A percentile compares a stretch with the other conserved stretches of the same genome.
These are phyloP conservation scores for Orthosia gothica DNA, from an alignment of 2,888 invertebrate species.

Conservation along the genomic window DNA sequence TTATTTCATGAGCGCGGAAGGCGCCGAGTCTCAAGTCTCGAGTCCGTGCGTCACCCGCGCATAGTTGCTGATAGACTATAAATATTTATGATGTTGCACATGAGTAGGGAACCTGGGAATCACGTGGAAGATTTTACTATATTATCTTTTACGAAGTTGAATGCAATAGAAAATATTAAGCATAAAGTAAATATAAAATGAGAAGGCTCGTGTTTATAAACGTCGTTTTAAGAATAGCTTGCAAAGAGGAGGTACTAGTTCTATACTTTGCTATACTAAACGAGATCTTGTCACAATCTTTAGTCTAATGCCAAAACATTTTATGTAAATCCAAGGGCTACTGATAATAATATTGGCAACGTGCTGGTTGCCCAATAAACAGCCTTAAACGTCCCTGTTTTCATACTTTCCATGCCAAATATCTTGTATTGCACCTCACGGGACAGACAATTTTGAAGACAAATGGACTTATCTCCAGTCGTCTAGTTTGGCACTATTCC, in stretches of 20 bases:
- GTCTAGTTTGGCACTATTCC: slow-evolving; percentile 42
- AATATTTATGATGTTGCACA: slow-evolving; percentile 46
- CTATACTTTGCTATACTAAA: not conserved
- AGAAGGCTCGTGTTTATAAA: not conserved
- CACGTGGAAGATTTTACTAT: slow-evolving; percentile 3
- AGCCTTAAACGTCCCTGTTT: slow-evolving; percentile 6
- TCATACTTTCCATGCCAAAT: slow-evolving; percentile 27
- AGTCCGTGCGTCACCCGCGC: slow-evolving; percentile 56
- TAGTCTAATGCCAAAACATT: slow-evolving; percentile 5
- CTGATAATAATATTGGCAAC: slow-evolving; percentile 6
- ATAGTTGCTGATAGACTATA: slow-evolving; percentile 12
- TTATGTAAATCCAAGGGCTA: slow-evolving; percentile 10
- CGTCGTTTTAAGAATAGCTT: not conserved
- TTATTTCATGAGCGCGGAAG: slow-evolving; percentile 58
- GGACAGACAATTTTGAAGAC: slow-evolving; percentile 18
- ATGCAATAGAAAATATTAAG: not conserved
- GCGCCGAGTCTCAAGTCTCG: slow-evolving; percentile 63
- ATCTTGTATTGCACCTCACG: slow-evolving; percentile 16
- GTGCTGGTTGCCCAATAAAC: not conserved
- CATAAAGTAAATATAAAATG: not conserved
- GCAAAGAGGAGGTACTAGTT: not conserved
- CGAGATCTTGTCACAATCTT: slow-evolving; percentile 12
- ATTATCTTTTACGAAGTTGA: not conserved
- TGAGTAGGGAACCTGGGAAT: slow-evolving; percentile 10
- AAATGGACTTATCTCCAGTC: slow-evolving; percentile 28